Evolutionary conservation across 2,888 invertebrate species (phyloP).

Genomic region (Horisme vitalbata): DNA sequence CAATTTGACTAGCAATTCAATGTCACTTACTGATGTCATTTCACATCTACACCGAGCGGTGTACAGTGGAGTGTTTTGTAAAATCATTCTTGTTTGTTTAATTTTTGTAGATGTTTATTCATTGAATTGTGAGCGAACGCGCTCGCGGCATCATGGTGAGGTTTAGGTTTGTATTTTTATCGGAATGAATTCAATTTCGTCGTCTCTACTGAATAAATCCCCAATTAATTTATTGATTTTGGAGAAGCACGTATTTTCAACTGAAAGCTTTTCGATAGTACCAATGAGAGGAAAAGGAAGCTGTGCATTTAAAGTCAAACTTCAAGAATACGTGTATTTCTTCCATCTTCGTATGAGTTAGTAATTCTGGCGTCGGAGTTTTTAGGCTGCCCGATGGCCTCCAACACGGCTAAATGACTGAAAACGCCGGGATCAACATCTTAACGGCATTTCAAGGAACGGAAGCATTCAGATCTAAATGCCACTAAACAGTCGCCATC

Average conservation of each 20-base stretch:
- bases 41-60: background rate
- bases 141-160: conserved; percentile 27
- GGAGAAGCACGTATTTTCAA: background rate
- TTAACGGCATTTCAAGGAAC: too few relatives aligned
- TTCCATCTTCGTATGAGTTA: too few relatives aligned
- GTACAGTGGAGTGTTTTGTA: conserved; percentile 17
- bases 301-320: too few relatives aligned
- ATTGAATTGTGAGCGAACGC: conserved; percentile 27
- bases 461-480: too few relatives aligned
- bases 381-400: too few relatives aligned
- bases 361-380: too few relatives aligned
- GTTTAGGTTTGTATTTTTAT: conserved; percentile 32
- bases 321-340: too few relatives aligned
- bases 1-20: background rate
- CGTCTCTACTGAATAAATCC: conserved; percentile 10
- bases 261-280: background rate
- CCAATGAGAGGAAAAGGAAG: too few relatives aligned
- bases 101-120: conserved; percentile 31
- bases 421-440: too few relatives aligned
- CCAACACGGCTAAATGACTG: too few relatives aligned
- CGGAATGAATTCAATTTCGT: conserved; percentile 18
- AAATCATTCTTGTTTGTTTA: conserved; percentile 27
- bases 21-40: conserved; percentile 9
- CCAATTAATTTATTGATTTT: conserved; percentile 12
- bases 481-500: too few relatives aligned